phyloP scores from a whole-genome alignment of 2,888 invertebrate genomes.

The Latrodectus elegans region DNA sequence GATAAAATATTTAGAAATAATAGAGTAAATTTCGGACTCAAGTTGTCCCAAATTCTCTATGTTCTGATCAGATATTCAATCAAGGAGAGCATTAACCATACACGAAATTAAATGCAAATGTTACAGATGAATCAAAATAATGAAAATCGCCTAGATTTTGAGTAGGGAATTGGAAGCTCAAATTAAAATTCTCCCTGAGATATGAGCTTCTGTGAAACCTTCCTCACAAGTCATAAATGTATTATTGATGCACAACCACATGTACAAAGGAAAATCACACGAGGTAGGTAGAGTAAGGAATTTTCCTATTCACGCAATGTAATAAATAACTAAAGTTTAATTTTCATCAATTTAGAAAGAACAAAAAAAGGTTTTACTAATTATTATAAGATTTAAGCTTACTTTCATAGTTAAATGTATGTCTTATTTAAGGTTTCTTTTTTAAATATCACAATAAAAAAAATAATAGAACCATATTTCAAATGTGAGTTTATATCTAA shows the following conservation, averaged over 20 bases:
- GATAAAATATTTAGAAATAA: not conserved
- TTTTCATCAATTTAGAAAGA: no score
- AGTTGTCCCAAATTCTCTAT: not conserved
- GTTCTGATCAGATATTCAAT: no score
- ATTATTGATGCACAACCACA: conserved; percentile 34
- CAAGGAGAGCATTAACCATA: not conserved
- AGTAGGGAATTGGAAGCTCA: conserved; percentile 39
- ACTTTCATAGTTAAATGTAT: no score
- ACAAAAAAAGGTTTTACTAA: no score
- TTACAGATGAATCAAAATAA: not conserved
- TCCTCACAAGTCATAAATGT: conserved; percentile 4
- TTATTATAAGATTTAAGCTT: no score
- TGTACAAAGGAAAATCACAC: conserved; percentile 6
- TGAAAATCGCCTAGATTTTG: not conserved
- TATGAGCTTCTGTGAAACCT: conserved; percentile 49
- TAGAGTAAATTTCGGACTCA: not conserved
- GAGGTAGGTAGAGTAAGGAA: conserved; percentile 45
- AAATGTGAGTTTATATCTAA: no score
- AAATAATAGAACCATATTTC: no score
- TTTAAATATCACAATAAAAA: no score
- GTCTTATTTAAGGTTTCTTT: no score
- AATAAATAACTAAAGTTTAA: not conserved
- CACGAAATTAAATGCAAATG: not conserved
- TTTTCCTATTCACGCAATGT: conserved; percentile 4
- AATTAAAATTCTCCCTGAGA: conserved; percentile 68